Evolutionary conservation across 2,888 invertebrate genomes (phyloP).

Genomic region (Empis livida): DNA sequence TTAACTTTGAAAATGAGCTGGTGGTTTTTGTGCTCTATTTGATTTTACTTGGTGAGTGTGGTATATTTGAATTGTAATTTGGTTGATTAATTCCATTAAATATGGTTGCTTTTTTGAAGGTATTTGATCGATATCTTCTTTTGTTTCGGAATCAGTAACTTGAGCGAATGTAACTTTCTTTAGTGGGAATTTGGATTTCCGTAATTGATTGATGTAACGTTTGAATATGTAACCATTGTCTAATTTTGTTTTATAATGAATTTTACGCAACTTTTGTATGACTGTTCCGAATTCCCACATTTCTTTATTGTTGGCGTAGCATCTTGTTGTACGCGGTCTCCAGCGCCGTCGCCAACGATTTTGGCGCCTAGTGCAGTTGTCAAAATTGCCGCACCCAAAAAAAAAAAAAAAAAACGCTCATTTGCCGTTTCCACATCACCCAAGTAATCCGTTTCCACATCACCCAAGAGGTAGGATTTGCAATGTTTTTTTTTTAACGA

Average conservation of each 20-base stretch:
- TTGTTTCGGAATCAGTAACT: not conserved
- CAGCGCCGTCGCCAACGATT: no score
- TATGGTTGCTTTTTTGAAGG: not conserved
- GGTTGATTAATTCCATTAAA: not conserved
- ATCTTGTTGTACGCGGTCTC: conserved; percentile 5
- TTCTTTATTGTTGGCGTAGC: conserved; percentile 6
- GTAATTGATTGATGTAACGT: conserved; percentile 6
- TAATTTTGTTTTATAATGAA: conserved; percentile 8
- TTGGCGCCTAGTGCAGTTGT: no score
- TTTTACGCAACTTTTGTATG: conserved; percentile 3
- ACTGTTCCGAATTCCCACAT: conserved; percentile 7
- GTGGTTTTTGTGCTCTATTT: not conserved
- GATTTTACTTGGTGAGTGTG: not conserved
- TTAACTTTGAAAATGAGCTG: not conserved
- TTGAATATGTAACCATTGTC: conserved; percentile 7
- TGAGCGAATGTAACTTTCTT: not conserved
- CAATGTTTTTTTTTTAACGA: no score
- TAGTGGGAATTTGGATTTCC: conserved; percentile 1
- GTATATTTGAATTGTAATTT: not conserved
- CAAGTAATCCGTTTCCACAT: no score
- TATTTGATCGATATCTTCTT: not conserved
- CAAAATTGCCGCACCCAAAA: no score
- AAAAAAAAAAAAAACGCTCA: no score
- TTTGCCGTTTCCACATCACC: no score
- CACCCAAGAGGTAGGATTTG: no score